Conservation (phyloP, 2,797 vertebrate species). For the Anableps anableps region DNA sequence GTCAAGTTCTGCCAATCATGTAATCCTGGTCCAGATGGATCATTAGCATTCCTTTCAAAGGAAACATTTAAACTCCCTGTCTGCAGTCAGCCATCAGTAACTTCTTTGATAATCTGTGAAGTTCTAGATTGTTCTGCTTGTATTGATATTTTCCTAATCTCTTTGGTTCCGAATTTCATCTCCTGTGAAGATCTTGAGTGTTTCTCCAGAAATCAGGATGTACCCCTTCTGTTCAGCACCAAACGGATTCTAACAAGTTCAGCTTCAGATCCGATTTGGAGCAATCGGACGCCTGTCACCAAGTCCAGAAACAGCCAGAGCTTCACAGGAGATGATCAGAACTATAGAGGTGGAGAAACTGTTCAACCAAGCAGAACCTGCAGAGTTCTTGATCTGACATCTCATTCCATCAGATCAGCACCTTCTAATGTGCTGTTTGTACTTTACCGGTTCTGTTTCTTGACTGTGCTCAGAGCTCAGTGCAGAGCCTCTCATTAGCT, state of each 20-base stretch:
- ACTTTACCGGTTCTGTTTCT: not conserved
- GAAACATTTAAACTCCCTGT: not conserved
- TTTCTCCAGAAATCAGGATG: not conserved
- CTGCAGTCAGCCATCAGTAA: not conserved
- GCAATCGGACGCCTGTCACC: not conserved
- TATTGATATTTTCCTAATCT: not conserved
- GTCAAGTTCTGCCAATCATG: not conserved
- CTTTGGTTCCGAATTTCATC: not conserved
- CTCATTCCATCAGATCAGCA: not conserved
- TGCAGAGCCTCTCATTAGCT: not conserved
- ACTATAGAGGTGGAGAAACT: not conserved
- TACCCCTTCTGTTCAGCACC: not conserved
- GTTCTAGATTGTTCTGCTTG: not conserved
- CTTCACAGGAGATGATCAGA: not conserved
- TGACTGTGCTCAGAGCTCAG: not conserved
- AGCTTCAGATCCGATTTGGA: not conserved
- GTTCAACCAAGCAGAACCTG: not conserved
- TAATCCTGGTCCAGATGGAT: not conserved
- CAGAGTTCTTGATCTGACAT: not conserved
- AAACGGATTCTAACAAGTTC: not conserved
- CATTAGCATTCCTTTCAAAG: not conserved
- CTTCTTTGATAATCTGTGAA: not conserved
- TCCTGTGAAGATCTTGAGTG: not conserved
- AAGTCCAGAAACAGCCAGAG: not conserved
- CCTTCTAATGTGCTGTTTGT: not conserved